A percentile compares a stretch with the other conserved stretches of the same genome.
Conservation (phyloP, 2,888 invertebrate species). For the Trachelus iudaicus region DNA sequence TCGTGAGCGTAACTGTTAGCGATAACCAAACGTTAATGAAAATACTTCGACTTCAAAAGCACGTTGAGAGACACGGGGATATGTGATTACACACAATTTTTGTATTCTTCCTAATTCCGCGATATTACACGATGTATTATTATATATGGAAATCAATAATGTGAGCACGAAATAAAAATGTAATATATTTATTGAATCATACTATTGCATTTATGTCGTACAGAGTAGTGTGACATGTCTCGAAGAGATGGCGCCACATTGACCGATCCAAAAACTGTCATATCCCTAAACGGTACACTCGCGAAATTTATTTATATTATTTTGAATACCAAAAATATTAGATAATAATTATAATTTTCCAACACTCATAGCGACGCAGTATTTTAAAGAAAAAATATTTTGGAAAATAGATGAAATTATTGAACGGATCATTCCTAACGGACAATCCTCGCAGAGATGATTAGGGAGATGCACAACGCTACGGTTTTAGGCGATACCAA, state of each 20-base stretch:
- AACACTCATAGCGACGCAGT: too few species aligned
- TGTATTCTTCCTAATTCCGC: too few species aligned
- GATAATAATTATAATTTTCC: too few species aligned
- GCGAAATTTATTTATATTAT: too few species aligned
- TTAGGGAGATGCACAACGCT: too few species aligned
- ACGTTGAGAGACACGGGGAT: not conserved
- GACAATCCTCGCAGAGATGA: too few species aligned
- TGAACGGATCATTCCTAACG: too few species aligned
- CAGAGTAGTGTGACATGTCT: not conserved
- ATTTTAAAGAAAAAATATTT: too few species aligned
- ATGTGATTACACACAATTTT: not conserved
- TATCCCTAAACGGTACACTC: too few species aligned
- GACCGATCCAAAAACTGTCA: not conserved
- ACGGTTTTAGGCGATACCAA: too few species aligned
- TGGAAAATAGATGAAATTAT: too few species aligned
- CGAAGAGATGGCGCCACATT: not conserved
- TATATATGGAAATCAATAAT: not conserved
- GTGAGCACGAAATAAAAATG: not conserved
- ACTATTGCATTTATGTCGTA: not conserved
- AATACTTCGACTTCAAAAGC: not conserved
- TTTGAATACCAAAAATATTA: too few species aligned
- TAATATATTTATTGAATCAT: not conserved
- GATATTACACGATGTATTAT: not conserved
- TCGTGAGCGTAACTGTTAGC: not conserved
- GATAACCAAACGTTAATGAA: not conserved